Evolutionary conservation across 2,113 vertebrate genomes (phyloP).

Genomic region (Dasyprocta punctata): DNA sequence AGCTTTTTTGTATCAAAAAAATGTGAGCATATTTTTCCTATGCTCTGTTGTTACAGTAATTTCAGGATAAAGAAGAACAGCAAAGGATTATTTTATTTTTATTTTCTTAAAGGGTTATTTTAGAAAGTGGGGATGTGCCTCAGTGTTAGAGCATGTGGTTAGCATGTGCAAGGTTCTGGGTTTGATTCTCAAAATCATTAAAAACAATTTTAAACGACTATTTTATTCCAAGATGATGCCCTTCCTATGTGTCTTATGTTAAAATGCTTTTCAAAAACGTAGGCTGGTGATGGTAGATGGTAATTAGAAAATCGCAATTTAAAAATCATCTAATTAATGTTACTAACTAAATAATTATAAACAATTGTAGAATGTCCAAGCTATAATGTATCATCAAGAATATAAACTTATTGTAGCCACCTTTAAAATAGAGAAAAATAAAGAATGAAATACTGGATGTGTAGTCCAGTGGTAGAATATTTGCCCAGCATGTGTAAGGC

Average conservation of each 20-base stretch:
- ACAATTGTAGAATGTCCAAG: background rate
- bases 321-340: background rate
- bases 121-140: background rate
- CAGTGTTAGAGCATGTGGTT: background rate
- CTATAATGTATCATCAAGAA: background rate
- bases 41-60: background rate
- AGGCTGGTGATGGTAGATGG: background rate
- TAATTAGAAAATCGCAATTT: conserved; percentile 13
- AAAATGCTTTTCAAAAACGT: background rate
- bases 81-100: background rate
- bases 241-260: background rate
- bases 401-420: background rate
- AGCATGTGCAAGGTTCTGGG: background rate
- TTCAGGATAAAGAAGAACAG: conserved; percentile 5
- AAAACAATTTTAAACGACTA: background rate
- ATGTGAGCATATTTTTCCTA: background rate
- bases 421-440: background rate
- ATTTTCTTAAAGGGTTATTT: background rate
- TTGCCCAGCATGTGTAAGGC: background rate
- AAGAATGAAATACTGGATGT: background rate
- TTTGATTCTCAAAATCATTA: background rate
- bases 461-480: background rate
- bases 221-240: conserved; percentile 21
- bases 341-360: background rate
- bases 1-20: conserved; percentile 13